These are phyloP conservation scores for Microcebus ravelobensis DNA, from an alignment of 2,113 vertebrate species.

Conservation along the genomic window DNA sequence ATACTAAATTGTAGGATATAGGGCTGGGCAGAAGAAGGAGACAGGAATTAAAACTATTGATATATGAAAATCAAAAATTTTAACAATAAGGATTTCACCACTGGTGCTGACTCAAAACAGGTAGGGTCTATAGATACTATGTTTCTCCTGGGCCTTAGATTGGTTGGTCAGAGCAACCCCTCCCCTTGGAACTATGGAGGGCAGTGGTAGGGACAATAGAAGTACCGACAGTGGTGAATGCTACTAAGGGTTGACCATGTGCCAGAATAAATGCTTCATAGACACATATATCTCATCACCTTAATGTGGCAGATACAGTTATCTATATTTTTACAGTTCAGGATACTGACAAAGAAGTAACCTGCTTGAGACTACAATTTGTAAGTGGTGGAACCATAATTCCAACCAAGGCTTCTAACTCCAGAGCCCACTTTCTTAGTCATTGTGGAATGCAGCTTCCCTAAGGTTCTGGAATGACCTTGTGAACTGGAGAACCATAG, in stretches of 20 bases:
- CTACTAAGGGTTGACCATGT: neutral
- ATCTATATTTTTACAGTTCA: neutral
- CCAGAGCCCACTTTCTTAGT: neutral
- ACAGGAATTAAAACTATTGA: neutral
- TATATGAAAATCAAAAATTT: neutral
- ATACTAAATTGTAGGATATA: neutral
- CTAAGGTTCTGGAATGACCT: neutral
- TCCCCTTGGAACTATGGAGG: too few relatives aligned
- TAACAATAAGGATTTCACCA: neutral
- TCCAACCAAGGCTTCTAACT: neutral
- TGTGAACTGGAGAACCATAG: neutral
- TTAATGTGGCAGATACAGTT: neutral
- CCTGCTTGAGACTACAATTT: neutral
- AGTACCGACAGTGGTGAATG: neutral
- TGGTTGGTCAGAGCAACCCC: neutral
- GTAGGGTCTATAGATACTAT: neutral
- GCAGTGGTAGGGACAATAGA: neutral
- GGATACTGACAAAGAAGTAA: neutral
- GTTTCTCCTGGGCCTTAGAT: neutral
- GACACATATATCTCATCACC: neutral
- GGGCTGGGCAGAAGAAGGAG: neutral
- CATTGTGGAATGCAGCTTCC: rapidly evolving
- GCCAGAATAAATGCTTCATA: neutral
- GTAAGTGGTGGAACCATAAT: neutral
- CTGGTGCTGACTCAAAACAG: neutral